Evolutionary conservation across 1,140 invertebrate genomes (phyloP), one percentile per base, ranked within the genome.

Genomic region (Oryzaephilus surinamensis): DNA sequence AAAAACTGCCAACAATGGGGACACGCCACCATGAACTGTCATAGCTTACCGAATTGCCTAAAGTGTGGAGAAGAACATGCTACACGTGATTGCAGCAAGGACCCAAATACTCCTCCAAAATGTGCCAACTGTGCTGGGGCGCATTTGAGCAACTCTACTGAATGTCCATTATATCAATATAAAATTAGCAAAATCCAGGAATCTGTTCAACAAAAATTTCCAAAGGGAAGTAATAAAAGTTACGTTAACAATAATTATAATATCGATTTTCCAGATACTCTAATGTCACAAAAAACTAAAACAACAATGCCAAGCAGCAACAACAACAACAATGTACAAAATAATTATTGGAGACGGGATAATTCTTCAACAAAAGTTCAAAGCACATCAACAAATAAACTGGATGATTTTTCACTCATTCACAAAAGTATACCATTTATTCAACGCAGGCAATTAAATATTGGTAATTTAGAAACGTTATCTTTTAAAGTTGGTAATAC

Each of bases 41-140:
- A 43, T 17, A 38, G 23, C 12, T 34, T 41, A 2, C 39, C 53
- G 6, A 37, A 8, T 8, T 58, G 57, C 12, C 15, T 61, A 0
- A 59, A 63, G 47, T 61, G 59, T 40, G 45, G 50, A 10, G 43
- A 32, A 38, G 19, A 46, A 5, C 57, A 62, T n/a, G 23, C 52
- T 0, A 57, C 53, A 0, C 41, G 20, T 10, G 41, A 54, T 0
- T 59, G 58, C 19, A 38, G 12, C 2, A 57, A 55, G 38, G 1
- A 38, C 0, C 48, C 31, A 33, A 36, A 46, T 2, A 11, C 6
- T 21, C 23, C 21, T n/a, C n/a, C n/a, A n/a, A 33, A 33, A 33
- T 33, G 32, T 14, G 38, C 36, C 2, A 61, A 62, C 33, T 63
- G 56, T 28, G 36, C 33, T 1, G 50, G 31, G 19, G 34, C 35